Percentiles rank a stretch among this genome's conserved stretches.
phyloP scores from a whole-genome alignment of 2,888 invertebrate species.

The Oligia latruncula region DNA sequence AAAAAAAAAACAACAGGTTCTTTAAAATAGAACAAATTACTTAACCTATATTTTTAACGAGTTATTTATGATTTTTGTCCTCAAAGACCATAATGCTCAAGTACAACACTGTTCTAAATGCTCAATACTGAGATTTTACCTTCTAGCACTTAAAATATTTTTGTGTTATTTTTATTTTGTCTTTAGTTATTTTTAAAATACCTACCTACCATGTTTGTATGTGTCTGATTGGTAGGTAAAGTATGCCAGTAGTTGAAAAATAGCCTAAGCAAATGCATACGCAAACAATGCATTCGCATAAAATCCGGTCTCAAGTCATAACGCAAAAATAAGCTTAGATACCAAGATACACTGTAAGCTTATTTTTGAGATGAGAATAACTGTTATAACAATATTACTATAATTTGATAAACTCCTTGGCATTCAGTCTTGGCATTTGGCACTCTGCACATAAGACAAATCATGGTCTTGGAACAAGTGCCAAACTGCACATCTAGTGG shows the following conservation, averaged over 20 bases:
- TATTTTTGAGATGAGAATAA: background rate
- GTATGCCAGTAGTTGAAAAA: too few species aligned
- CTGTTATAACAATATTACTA: background rate
- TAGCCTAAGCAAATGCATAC: too few species aligned
- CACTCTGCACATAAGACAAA: background rate
- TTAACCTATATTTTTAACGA: background rate
- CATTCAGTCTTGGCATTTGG: background rate
- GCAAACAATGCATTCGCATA: too few species aligned
- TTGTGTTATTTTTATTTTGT: too few species aligned
- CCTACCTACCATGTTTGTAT: background rate
- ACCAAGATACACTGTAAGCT: background rate
- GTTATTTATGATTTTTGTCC: constrained; percentile 2
- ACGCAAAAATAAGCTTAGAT: too few species aligned
- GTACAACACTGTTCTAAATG: background rate
- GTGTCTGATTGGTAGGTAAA: background rate
- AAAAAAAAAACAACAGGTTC: background rate
- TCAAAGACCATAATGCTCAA: background rate
- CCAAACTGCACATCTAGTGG: background rate
- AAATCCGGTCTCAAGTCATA: too few species aligned
- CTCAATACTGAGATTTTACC: background rate
- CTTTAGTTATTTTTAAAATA: background rate
- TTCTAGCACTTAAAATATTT: background rate
- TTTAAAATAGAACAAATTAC: background rate
- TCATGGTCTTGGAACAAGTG: background rate
- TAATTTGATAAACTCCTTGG: background rate